These are phyloP conservation scores for Macquaria ambigua DNA, from an alignment of 2,113 vertebrate species.

Conservation along the genomic window DNA sequence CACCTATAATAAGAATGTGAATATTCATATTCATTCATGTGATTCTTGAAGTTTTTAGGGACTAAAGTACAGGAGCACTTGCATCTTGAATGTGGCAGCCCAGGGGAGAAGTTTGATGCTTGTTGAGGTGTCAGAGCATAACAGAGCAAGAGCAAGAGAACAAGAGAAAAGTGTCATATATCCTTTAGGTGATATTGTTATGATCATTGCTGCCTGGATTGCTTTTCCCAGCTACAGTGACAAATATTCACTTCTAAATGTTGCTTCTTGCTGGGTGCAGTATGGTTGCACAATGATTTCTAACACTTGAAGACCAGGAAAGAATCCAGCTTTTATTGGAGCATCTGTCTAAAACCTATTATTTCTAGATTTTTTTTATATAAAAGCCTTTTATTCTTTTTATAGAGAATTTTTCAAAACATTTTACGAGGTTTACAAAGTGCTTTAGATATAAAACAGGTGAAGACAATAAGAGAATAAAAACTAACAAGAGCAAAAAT, in stretches of 20 bases:
- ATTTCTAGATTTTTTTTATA: background rate
- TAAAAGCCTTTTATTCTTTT: background rate
- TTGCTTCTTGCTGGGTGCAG: background rate
- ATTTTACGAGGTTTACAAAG: background rate
- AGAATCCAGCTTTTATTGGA: background rate
- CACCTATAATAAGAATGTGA: background rate
- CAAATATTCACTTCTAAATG: constrained; percentile 24
- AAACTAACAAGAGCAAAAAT: background rate
- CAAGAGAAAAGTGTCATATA: background rate
- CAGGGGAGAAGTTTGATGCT: constrained; percentile 12
- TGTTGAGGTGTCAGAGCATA: constrained; percentile 3
- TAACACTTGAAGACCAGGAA: background rate
- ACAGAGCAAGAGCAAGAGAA: background rate
- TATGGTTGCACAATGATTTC: background rate
- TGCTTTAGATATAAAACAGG: background rate
- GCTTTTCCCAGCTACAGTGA: background rate
- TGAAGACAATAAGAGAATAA: background rate
- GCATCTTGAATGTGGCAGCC: background rate
- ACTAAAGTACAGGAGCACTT: background rate
- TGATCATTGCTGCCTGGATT: constrained; percentile 10
- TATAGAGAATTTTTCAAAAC: background rate
- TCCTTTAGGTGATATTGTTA: constrained; percentile 28
- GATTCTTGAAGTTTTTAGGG: constrained; percentile 2
- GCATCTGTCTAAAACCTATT: background rate
- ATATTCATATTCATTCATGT: constrained; percentile 5